Evolutionary conservation across 2,797 vertebrate species (phyloP).

Genomic region (Toxotes lorentzi): DNA sequence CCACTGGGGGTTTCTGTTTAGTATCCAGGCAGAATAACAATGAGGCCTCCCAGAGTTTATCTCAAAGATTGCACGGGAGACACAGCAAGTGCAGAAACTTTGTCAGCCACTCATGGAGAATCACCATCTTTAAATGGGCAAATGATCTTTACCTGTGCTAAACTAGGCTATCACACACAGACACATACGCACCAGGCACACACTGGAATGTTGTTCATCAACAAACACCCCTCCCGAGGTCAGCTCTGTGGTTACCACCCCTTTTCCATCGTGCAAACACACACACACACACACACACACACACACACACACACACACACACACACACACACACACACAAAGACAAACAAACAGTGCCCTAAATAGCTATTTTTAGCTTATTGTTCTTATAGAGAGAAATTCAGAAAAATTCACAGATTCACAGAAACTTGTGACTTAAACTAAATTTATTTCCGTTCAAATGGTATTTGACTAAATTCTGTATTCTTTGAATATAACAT

Average conservation of each 20-base stretch:
- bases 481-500: background rate
- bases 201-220: slow-evolving; percentile 56
- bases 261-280: slow-evolving; percentile 23
- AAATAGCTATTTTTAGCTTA: slow-evolving; percentile 4
- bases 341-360: background rate
- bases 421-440: background rate
- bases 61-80: background rate
- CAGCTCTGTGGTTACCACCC: slow-evolving; percentile 40
- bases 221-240: slow-evolving; percentile 45
- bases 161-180: slow-evolving; percentile 20
- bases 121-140: slow-evolving; percentile 52
- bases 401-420: background rate
- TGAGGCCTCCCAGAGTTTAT: background rate
- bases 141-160: slow-evolving; percentile 42
- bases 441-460: background rate
- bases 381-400: background rate
- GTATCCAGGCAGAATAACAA: background rate
- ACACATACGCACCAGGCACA: slow-evolving; percentile 20
- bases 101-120: slow-evolving; percentile 43
- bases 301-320: slow-evolving; percentile 10
- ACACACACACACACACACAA: no score
- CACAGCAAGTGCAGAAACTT: background rate
- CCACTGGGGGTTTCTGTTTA: background rate
- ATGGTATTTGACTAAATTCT: background rate
- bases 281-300: slow-evolving; percentile 21